Evolutionary conservation across 2,797 vertebrate species (phyloP).

Genomic region (Staurois parvus): DNA sequence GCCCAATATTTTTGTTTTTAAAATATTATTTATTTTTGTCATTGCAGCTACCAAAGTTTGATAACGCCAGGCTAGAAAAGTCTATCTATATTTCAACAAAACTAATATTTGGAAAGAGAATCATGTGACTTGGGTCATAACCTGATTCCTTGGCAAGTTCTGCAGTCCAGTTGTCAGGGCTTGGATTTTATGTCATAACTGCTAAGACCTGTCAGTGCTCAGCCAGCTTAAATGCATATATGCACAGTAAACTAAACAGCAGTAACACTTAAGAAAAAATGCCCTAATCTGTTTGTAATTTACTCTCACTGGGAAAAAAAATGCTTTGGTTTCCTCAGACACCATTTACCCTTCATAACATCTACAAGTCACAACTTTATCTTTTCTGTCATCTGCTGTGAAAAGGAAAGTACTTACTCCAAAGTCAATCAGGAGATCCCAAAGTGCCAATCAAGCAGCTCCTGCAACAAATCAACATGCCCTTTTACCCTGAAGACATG

Average conservation of each 20-base stretch:
- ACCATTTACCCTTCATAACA: not conserved
- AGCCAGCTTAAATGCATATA: no score
- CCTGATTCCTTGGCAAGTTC: not conserved
- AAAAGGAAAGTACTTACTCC: conserved; percentile 33
- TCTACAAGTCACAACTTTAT: not conserved
- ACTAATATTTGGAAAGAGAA: not conserved
- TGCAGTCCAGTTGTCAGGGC: not conserved
- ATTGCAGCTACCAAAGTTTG: no score
- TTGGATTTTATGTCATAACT: not conserved
- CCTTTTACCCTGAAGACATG: conserved; percentile 43
- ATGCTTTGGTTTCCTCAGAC: conserved; percentile 4
- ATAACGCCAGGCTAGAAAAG: no score
- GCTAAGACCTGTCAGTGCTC: not conserved
- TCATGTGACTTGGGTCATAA: not conserved
- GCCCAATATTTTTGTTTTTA: no score
- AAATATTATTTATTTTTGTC: no score
- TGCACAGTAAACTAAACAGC: not conserved
- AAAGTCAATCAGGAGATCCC: conserved; percentile 25
- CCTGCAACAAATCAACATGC: conserved; percentile 16
- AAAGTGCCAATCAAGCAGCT: conserved; percentile 16
- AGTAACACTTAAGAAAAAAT: not conserved
- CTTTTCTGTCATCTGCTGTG: conserved; percentile 13
- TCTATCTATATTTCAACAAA: not conserved
- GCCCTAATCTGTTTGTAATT: not conserved
- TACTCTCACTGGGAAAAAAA: not conserved